These are phyloP conservation scores for Ataeniobius toweri DNA, from an alignment of 2,797 vertebrate species.

Conservation along the genomic window DNA sequence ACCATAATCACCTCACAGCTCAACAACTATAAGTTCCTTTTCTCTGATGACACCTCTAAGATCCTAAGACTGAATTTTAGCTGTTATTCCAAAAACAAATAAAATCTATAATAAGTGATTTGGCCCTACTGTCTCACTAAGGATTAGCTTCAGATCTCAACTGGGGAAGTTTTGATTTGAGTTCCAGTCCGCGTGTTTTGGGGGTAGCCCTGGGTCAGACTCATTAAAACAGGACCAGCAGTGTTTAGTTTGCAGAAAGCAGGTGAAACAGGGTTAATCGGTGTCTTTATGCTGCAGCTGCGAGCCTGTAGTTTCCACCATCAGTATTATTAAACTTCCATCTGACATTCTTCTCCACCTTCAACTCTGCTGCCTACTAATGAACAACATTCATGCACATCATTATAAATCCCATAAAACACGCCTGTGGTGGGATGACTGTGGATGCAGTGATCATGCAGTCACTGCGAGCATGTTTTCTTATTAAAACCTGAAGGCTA, in stretches of 20 bases:
- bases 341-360: slow-evolving; percentile 34
- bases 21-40: not conserved
- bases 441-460: not conserved
- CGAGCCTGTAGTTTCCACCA: slow-evolving; percentile 73
- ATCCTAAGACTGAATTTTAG: not conserved
- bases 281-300: slow-evolving; percentile 63
- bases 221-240: slow-evolving; percentile 65
- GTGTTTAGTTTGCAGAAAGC: slow-evolving; percentile 72
- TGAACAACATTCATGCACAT: slow-evolving; percentile 50
- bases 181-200: slow-evolving; percentile 29
- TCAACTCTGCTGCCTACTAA: slow-evolving; percentile 39
- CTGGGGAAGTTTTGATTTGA: not conserved
- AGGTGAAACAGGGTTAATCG: slow-evolving; percentile 69
- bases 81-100: not conserved
- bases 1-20: not conserved
- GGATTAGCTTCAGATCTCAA: not conserved
- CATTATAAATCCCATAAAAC: slow-evolving; percentile 45
- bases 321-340: slow-evolving; percentile 67
- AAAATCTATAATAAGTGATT: not conserved
- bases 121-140: not conserved
- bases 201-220: slow-evolving; percentile 61
- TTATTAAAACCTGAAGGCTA: slow-evolving; percentile 7
- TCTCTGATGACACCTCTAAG: not conserved
- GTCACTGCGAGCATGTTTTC: slow-evolving; percentile 14
- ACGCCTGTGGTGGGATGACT: slow-evolving; percentile 25